Evolutionary conservation across 2,113 vertebrate species (phyloP).

Genomic region (Anser brachyrhynchus): DNA sequence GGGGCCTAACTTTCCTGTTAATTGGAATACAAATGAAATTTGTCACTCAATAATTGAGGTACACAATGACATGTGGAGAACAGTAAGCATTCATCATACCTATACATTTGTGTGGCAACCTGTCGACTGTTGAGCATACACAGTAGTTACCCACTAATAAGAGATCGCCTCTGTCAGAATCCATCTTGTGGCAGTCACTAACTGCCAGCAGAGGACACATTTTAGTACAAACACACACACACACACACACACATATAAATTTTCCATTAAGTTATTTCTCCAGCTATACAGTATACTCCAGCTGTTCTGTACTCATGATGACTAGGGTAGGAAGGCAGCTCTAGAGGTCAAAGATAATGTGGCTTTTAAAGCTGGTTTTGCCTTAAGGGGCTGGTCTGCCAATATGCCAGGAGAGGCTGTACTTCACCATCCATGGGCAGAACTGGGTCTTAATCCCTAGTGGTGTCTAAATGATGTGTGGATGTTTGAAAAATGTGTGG

Average conservation of each 20-base stretch:
- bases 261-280: not conserved
- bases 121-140: not conserved
- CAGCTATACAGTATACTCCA: not conserved
- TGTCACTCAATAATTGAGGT: slow-evolving; percentile 41
- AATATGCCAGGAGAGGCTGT: not conserved
- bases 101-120: not conserved
- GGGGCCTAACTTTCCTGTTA: slow-evolving; percentile 35
- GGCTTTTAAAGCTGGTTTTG: not conserved
- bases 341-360: not conserved
- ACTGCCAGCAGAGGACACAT: not conserved
- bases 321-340: not conserved
- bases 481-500: not conserved
- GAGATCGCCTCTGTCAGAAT: not conserved
- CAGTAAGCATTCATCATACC: not conserved
- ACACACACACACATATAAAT: rapidly evolving
- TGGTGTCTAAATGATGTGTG: not conserved
- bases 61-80: slow-evolving; percentile 9
- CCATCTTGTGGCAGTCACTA: not conserved
- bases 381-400: not conserved
- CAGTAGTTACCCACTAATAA: not conserved
- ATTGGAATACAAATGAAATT: slow-evolving; percentile 56
- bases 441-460: not conserved
- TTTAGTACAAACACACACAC: not conserved
- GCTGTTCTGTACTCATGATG: not conserved
- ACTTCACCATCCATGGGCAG: not conserved